These are phyloP conservation scores for Drosophila ohnishii DNA, from an alignment of 1,140 invertebrate species.

Conservation along the genomic window DNA sequence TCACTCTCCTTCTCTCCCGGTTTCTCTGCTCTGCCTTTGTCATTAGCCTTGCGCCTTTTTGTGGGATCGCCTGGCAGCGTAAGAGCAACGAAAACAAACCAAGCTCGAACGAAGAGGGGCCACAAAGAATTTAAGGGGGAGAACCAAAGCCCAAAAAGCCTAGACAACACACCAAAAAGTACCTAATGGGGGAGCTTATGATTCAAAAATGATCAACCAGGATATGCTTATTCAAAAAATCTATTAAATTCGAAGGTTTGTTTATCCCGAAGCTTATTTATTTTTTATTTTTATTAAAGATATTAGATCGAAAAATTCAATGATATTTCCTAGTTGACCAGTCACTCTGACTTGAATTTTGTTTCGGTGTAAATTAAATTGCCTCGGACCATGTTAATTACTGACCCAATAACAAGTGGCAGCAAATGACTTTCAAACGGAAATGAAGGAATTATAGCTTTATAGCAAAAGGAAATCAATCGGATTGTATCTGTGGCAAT, in stretches of 20 bases:
- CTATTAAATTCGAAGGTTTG: background rate
- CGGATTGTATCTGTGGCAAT: constrained; percentile 18
- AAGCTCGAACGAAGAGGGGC: constrained; percentile 5
- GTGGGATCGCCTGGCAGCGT: constrained; percentile 40
- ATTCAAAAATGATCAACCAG: constrained; percentile 2
- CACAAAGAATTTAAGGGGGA: background rate
- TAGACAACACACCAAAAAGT: background rate
- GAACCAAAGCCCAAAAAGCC: background rate
- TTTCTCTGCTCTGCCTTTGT: constrained; percentile 3
- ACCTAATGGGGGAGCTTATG: background rate
- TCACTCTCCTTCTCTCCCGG: background rate
- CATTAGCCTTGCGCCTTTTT: constrained; percentile 40
- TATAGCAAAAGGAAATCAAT: constrained; percentile 29
- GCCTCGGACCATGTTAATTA: constrained; percentile 10
- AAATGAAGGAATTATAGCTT: constrained; percentile 32
- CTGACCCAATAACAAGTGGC: constrained; percentile 31
- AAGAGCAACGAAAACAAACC: constrained; percentile 44
- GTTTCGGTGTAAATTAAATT: constrained; percentile 5
- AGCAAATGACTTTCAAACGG: constrained; percentile 35
- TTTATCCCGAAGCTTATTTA: too few relatives aligned
- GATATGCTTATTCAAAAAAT: background rate
- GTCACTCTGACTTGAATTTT: background rate
- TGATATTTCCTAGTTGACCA: background rate
- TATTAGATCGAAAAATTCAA: background rate
- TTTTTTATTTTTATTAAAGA: background rate